Percentiles rank a stretch among this genome's conserved stretches.
These are phyloP conservation scores for Pycnonotus jocosus DNA, from an alignment of 2,113 vertebrate species.

Conservation along the genomic window DNA sequence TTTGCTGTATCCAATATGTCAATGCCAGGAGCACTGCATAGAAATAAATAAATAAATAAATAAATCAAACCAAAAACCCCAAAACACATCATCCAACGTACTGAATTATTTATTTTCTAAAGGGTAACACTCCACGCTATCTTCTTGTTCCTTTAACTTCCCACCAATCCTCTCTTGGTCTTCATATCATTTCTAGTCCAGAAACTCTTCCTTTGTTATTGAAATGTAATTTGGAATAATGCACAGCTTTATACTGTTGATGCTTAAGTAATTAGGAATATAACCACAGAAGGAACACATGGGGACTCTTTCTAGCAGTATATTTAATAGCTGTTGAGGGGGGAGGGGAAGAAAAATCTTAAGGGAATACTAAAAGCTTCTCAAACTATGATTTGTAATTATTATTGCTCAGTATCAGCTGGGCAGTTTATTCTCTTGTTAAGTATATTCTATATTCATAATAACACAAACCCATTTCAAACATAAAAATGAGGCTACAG, in stretches of 20 bases:
- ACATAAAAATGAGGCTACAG: neutral
- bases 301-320: neutral
- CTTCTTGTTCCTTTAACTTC: neutral
- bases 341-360: fast-evolving
- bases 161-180: neutral
- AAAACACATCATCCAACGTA: neutral
- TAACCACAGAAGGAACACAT: neutral
- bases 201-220: neutral
- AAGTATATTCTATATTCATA: neutral
- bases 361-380: neutral
- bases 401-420: neutral
- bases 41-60: neutral
- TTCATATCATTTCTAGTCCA: neutral
- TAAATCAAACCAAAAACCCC: neutral
- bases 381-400: neutral
- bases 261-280: neutral
- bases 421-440: neutral
- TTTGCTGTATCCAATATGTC: conserved; percentile 86
- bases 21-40: conserved; percentile 83
- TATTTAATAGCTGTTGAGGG: neutral
- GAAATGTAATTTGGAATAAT: neutral
- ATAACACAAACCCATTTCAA: neutral
- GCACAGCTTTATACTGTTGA: neutral
- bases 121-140: neutral
- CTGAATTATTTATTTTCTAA: neutral